Evolutionary conservation across 2,797 vertebrate genomes (phyloP).

Genomic region (Sandelia bainsii): DNA sequence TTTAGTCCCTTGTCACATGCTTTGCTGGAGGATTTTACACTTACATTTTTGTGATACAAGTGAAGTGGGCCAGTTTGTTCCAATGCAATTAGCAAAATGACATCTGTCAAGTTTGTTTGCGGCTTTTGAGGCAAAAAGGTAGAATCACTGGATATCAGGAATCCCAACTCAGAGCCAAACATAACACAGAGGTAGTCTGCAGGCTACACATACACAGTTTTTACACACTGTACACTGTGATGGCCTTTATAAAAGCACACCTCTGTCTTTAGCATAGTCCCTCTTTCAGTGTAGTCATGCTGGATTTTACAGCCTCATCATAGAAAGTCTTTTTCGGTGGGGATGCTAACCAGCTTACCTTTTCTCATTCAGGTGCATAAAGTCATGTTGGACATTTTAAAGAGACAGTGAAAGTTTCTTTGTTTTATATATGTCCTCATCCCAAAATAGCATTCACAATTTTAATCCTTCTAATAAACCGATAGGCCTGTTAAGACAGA

Average conservation of each 20-base stretch:
- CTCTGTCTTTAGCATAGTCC: constrained; percentile 82
- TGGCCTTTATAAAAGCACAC: constrained; percentile 77
- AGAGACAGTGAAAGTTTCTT: constrained; percentile 16
- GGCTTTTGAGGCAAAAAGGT: constrained; percentile 55
- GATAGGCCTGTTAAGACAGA: constrained; percentile 72
- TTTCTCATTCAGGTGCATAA: constrained; percentile 35
- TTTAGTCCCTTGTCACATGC: constrained; percentile 3
- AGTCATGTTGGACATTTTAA: constrained; percentile 24
- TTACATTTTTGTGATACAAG: neutral
- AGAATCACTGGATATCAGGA: constrained; percentile 81
- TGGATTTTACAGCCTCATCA: constrained; percentile 55
- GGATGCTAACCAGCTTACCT: constrained; percentile 31
- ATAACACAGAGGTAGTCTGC: constrained; percentile 77
- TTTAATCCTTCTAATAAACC: constrained; percentile 69
- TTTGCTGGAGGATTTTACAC: neutral
- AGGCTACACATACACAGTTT: constrained; percentile 67
- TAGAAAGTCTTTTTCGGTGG: constrained; percentile 38
- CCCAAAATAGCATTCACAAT: constrained; percentile 72
- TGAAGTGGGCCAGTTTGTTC: constrained; percentile 13
- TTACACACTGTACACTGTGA: constrained; percentile 79
- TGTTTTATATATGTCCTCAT: constrained; percentile 48
- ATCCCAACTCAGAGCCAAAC: constrained; percentile 78
- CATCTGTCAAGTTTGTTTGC: constrained; percentile 48
- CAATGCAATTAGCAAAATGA: constrained; percentile 32
- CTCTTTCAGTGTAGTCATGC: constrained; percentile 72